Evolutionary conservation across 2,113 vertebrate genomes (phyloP).

Genomic region (Donacobius atricapilla): DNA sequence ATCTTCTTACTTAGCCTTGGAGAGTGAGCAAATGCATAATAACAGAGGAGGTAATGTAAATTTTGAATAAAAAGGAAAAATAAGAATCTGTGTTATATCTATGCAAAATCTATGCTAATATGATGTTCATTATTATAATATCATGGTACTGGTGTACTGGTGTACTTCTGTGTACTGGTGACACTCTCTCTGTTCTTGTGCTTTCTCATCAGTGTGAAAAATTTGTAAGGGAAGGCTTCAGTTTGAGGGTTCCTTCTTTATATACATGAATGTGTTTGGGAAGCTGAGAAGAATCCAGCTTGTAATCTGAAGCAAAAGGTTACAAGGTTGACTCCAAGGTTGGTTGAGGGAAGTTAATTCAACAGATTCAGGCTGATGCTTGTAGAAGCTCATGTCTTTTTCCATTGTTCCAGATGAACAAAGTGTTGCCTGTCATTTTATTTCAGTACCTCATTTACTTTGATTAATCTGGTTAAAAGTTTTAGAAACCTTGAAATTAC

Average conservation of each 20-base stretch:
- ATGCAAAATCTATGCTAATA: not conserved
- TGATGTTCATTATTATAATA: not conserved
- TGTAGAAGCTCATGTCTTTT: not conserved
- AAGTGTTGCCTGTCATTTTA: not conserved
- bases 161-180: not conserved
- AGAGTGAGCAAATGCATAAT: not conserved
- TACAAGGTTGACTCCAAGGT: not conserved
- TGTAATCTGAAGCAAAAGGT: not conserved
- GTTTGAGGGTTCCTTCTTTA: not conserved
- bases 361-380: not conserved
- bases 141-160: not conserved
- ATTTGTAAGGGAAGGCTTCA: not conserved
- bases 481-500: not conserved
- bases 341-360: not conserved
- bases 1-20: not conserved
- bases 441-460: not conserved
- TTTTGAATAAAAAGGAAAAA: not conserved
- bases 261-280: not conserved
- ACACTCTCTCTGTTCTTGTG: not conserved
- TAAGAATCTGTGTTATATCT: not conserved
- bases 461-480: not conserved
- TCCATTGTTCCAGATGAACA: conserved; percentile 2
- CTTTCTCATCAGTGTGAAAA: not conserved
- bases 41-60: not conserved
- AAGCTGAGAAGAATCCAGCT: not conserved